A percentile compares a stretch with the other conserved stretches of the same genome.
These are phyloP conservation scores for Athrips mouffetella DNA, from an alignment of 2,888 invertebrate genomes.

Conservation along the genomic window DNA sequence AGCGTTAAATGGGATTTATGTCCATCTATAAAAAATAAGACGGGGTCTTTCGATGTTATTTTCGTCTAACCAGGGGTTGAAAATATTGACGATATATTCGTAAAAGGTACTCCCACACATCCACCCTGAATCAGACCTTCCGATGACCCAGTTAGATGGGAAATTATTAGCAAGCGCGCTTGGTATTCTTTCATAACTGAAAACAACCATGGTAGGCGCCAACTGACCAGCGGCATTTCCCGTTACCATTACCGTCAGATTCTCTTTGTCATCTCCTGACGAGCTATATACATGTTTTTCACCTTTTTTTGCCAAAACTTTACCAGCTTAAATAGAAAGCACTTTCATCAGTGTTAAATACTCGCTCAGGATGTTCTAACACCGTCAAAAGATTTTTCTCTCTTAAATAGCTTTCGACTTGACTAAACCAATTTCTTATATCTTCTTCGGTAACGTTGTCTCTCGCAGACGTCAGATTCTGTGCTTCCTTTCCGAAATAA, in stretches of 20 bases:
- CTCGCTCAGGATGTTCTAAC: slow-evolving; percentile 26
- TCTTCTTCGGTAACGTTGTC: slow-evolving; percentile 2
- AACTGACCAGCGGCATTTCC: slow-evolving; percentile 34
- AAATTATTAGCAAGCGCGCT: slow-evolving; percentile 20
- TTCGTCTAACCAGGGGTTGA: slow-evolving; percentile 34
- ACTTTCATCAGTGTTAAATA: slow-evolving; percentile 36
- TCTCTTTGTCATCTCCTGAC: slow-evolving; percentile 30
- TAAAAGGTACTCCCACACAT: slow-evolving; percentile 41
- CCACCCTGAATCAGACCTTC: slow-evolving; percentile 35
- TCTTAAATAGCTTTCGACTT: not conserved
- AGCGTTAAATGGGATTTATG: slow-evolving; percentile 30
- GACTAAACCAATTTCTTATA: not conserved
- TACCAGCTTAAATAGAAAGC: slow-evolving; percentile 30
- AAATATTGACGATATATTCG: slow-evolving; percentile 41
- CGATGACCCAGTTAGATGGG: slow-evolving; percentile 27
- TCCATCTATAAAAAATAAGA: slow-evolving; percentile 31
- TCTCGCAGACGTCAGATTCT: slow-evolving; percentile 1
- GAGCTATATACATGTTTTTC: slow-evolving; percentile 31
- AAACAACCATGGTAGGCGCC: slow-evolving; percentile 36
- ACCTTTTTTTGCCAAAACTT: slow-evolving; percentile 32
- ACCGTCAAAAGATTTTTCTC: slow-evolving; percentile 13
- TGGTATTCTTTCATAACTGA: slow-evolving; percentile 27
- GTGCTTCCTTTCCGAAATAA: not conserved
- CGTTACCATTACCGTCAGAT: slow-evolving; percentile 31
- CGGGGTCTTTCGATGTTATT: slow-evolving; percentile 30